Base-by-base conservation (phyloP, 2,113 vertebrate species). In the Geococcyx californianus region DNA sequence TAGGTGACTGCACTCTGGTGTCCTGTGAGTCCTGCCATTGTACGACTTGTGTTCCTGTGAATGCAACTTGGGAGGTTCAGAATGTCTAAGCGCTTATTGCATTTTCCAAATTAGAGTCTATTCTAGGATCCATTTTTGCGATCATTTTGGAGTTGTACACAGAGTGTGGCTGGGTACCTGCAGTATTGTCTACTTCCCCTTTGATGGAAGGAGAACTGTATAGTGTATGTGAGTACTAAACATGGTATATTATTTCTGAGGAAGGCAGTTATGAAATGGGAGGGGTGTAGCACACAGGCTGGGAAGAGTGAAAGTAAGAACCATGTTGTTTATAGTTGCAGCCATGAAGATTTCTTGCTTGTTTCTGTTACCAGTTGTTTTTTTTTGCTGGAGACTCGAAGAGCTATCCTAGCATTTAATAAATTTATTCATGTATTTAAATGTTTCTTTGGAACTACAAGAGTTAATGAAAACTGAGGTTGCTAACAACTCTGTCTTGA, bases 1-100 rank as follows among this genome's bases (percentile, higher is more conserved):
- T 17, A 11, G 8, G 29, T 54, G 36, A 81, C n/a, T 10, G 12
- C 36, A 9, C 72, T 38, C 0, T 10, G 11, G 33, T 10, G 16
- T 42, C 13, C 34, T 25, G 6, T 25, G 36, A 14, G 16, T 47
- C 47, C 42, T 59, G 52, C 45, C 31, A 5, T 40, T 54, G 28
- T 21, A 9, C 17, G 25, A 10, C 36, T 42, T n/a, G 11, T 24
- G 28, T 55, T 74, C 60, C 73, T 55, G 0, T 4, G 24, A 73
- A 14, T 1, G 0, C 84, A 77, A 0, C 45, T 70, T 6, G 5
- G 26, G 26, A 68, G 8, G 16, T n/a, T 36, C 13, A 0, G 38
- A 34, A 33, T 60, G 16, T 60, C 59, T 62, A 33, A 52, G n/a
- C 9, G 7, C 7, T 40, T 36, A 33, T 13, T 67, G 38, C 1